These are phyloP conservation scores for Dascyllus trimaculatus DNA, from an alignment of 2,113 vertebrate species.

Conservation along the genomic window DNA sequence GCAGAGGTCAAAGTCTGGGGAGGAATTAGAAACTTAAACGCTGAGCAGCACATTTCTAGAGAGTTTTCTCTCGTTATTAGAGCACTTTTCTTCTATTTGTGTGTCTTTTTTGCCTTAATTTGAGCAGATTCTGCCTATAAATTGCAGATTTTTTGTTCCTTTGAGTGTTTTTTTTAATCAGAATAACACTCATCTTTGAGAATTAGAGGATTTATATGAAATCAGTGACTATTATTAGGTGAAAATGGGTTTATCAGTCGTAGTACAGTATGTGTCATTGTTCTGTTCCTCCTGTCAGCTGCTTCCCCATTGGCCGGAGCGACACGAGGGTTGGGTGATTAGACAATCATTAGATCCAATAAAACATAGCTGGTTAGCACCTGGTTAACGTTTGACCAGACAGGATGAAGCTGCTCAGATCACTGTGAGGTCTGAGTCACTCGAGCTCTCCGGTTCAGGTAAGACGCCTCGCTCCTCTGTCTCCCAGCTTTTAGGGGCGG, in stretches of 20 bases:
- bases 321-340: constrained; percentile 68
- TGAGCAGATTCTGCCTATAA: neutral
- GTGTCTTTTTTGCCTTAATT: neutral
- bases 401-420: constrained; percentile 48
- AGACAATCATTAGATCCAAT: constrained; percentile 86
- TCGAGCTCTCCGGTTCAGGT: constrained; percentile 68
- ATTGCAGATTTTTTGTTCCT: neutral
- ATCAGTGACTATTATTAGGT: neutral
- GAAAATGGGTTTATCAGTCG: constrained; percentile 9
- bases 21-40: constrained; percentile 41
- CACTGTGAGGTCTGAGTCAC: constrained; percentile 46
- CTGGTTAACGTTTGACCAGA: constrained; percentile 83
- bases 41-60: neutral
- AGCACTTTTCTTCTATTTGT: neutral
- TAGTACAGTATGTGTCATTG: constrained; percentile 8
- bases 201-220: neutral
- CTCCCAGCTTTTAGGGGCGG: neutral
- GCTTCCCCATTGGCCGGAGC: constrained; percentile 52
- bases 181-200: neutral
- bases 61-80: neutral
- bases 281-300: constrained; percentile 51
- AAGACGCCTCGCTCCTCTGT: constrained; percentile 40
- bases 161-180: neutral
- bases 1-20: constrained; percentile 80
- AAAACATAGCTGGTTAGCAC: constrained; percentile 76